Evolutionary conservation across 1,140 invertebrate genomes (phyloP).

Genomic region (Cydia fagiglandana): DNA sequence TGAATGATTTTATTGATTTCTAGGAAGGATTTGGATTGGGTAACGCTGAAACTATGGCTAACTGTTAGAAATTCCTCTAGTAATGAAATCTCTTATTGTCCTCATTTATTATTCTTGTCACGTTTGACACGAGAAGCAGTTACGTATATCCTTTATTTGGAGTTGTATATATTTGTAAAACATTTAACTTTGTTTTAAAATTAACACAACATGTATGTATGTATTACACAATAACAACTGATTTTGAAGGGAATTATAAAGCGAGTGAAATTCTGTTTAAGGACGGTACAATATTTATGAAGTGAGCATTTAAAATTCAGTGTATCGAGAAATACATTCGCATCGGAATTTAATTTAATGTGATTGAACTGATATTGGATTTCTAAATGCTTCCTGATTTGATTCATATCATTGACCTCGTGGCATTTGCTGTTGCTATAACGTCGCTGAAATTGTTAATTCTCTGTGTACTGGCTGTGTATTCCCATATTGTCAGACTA

Average conservation of each 20-base stretch:
- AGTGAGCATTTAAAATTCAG: background rate
- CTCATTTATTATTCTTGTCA: background rate
- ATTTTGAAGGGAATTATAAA: too few relatives aligned
- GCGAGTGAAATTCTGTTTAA: too few relatives aligned
- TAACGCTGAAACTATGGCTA: background rate
- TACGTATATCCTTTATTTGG: background rate
- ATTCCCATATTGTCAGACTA: too few relatives aligned
- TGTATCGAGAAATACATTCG: background rate
- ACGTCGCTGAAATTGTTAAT: background rate
- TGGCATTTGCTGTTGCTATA: background rate
- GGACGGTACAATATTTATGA: too few relatives aligned
- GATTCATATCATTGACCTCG: constrained; percentile 18
- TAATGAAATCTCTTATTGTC: background rate
- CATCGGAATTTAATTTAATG: background rate
- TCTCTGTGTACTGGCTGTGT: background rate
- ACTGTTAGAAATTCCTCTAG: constrained; percentile 1
- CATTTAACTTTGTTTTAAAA: background rate
- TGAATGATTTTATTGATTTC: background rate
- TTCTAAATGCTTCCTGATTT: constrained; percentile 20
- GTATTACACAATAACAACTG: too few relatives aligned
- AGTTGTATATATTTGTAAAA: background rate
- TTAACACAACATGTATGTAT: too few relatives aligned
- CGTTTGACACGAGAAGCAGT: background rate
- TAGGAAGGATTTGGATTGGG: background rate
- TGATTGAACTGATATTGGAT: constrained; percentile 3